phyloP scores from a whole-genome alignment of 1,140 invertebrate genomes.

The Ips typographus region DNA sequence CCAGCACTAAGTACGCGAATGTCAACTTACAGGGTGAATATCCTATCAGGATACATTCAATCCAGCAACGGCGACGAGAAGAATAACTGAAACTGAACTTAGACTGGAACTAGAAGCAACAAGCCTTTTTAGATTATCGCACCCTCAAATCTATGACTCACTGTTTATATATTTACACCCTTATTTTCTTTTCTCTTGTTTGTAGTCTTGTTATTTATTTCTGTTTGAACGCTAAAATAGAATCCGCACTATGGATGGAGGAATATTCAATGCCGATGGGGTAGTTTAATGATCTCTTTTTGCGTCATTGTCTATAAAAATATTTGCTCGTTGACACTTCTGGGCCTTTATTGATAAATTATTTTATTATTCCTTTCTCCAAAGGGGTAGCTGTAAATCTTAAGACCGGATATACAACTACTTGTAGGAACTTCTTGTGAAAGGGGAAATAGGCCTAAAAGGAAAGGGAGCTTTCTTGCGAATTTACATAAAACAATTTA shows the following conservation, averaged over 20 bases:
- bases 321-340: no score
- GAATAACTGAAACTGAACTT: no score
- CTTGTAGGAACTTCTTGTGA: conserved; percentile 31
- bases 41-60: background rate
- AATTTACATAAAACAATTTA: conserved; percentile 33
- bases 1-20: conserved; percentile 15
- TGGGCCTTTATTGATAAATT: conserved; percentile 23
- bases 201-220: conserved; percentile 34
- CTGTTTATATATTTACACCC: conserved; percentile 38
- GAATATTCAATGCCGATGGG: background rate
- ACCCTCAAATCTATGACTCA: conserved; percentile 34
- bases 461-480: conserved; percentile 19
- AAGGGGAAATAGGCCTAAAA: conserved; percentile 30
- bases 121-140: conserved; percentile 37
- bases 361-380: conserved; percentile 25
- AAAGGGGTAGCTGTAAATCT: conserved; percentile 23
- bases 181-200: conserved; percentile 32
- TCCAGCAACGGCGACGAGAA: no score
- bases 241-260: background rate
- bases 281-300: background rate
- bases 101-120: background rate
- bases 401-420: conserved; percentile 31
- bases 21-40: conserved; percentile 18
- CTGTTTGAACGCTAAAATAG: conserved; percentile 26
- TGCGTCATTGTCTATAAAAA: no score